These are phyloP conservation scores for Odontomachus brunneus DNA, from an alignment of 1,140 invertebrate genomes.

Conservation along the genomic window DNA sequence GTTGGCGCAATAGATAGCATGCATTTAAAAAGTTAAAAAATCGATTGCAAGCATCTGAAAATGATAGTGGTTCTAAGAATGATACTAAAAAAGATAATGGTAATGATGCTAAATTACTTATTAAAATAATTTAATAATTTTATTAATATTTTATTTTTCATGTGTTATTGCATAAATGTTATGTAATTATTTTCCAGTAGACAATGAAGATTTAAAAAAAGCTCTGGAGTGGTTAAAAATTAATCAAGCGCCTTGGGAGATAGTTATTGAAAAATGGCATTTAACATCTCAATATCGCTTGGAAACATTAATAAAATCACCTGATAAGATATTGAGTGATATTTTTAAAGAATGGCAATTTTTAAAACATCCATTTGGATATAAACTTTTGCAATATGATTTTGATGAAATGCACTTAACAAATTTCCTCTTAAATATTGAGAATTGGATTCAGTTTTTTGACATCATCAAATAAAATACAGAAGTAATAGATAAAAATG, in stretches of 20 bases:
- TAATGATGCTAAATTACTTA: neutral
- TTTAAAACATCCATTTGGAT: conserved; percentile 13
- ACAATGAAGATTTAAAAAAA: conserved; percentile 2
- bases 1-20: conserved; percentile 19
- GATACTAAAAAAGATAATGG: too few species aligned
- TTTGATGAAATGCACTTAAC: conserved; percentile 12
- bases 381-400: neutral
- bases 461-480: neutral
- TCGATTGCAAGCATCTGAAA: neutral
- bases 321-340: neutral
- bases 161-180: too few species aligned
- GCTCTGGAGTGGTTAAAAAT: conserved; percentile 1
- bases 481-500: neutral
- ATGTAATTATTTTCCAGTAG: neutral
- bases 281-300: conserved; percentile 6
- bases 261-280: neutral
- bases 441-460: conserved; percentile 24
- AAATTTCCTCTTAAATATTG: neutral
- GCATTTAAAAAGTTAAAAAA: neutral
- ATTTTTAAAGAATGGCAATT: conserved; percentile 16
- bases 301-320: neutral
- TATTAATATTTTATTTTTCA: too few species aligned
- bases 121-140: too few species aligned
- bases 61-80: neutral
- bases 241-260: conserved; percentile 9